These are phyloP conservation scores for Cyprinella venusta DNA, from an alignment of 2,797 vertebrate genomes.

Conservation along the genomic window DNA sequence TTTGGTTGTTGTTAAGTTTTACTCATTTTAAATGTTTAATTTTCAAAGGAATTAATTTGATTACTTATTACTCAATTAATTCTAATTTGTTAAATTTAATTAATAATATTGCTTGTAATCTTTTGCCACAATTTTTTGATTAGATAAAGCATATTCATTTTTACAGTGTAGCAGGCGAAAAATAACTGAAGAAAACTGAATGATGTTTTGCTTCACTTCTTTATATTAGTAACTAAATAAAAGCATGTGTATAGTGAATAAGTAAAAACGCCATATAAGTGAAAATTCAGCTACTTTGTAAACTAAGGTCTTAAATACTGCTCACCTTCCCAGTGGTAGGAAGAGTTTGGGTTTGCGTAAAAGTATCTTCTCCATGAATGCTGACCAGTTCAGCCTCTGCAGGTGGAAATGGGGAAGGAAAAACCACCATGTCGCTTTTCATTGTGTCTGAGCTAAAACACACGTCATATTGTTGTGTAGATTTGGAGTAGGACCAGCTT, in stretches of 20 bases:
- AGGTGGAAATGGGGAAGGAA: slow-evolving; percentile 49
- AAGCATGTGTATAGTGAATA: background rate
- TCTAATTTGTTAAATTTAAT: no score
- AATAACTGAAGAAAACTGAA: background rate
- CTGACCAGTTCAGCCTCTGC: slow-evolving; percentile 55
- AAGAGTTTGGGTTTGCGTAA: slow-evolving; percentile 46
- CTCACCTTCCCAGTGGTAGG: slow-evolving; percentile 53
- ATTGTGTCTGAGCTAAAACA: slow-evolving; percentile 61
- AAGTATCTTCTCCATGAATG: slow-evolving; percentile 54
- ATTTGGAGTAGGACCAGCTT: slow-evolving; percentile 58
- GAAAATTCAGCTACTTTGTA: background rate
- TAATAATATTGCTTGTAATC: no score
- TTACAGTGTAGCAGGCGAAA: background rate
- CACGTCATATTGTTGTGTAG: slow-evolving; percentile 56
- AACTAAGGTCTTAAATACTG: background rate
- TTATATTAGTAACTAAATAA: background rate
- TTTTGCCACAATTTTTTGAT: no score
- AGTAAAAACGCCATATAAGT: background rate
- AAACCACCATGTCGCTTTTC: slow-evolving; percentile 59
- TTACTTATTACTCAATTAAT: no score
- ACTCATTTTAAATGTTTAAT: no score
- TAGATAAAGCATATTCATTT: no score
- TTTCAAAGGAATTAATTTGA: no score
- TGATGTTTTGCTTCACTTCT: slow-evolving; percentile 35
- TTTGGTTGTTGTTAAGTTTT: no score